A percentile compares a stretch with the other conserved stretches of the same genome.
These are phyloP conservation scores for Rambutsinella grinnellia DNA, from an alignment of 2,888 invertebrate species.

Conservation along the genomic window DNA sequence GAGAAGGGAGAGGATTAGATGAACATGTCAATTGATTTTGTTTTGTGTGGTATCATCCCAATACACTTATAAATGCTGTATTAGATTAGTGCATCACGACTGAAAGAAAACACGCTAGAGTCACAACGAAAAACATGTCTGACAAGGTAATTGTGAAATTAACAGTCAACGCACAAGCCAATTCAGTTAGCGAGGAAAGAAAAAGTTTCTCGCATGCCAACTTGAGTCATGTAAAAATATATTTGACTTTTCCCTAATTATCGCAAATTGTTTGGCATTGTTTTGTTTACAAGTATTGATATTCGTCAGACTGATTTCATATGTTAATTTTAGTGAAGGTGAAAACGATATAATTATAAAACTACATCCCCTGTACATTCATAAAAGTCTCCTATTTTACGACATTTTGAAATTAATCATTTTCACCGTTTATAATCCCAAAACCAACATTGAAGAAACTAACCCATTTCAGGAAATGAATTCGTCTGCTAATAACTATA, in stretches of 20 bases:
- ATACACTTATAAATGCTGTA: not conserved
- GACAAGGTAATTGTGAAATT: slow-evolving; percentile 7
- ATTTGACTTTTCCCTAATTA: not conserved
- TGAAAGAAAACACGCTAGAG: not conserved
- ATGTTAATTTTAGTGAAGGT: not conserved
- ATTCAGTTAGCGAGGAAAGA: too few relatives aligned
- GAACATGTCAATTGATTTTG: slow-evolving; percentile 31
- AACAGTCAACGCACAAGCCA: too few relatives aligned
- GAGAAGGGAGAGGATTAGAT: slow-evolving; percentile 4
- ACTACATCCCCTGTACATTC: too few relatives aligned
- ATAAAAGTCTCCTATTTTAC: too few relatives aligned
- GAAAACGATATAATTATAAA: too few relatives aligned
- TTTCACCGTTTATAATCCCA: too few relatives aligned
- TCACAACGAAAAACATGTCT: not conserved
- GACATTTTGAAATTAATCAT: too few relatives aligned
- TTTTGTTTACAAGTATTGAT: not conserved
- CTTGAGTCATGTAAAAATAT: not conserved
- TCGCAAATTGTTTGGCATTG: not conserved
- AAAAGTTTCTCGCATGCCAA: too few relatives aligned
- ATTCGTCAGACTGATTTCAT: not conserved
- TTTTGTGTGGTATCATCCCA: not conserved
- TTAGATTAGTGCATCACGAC: not conserved
- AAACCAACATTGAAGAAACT: too few relatives aligned
- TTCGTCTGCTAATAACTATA: too few relatives aligned
- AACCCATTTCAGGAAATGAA: too few relatives aligned